Percentiles rank a stretch among this genome's conserved stretches.
phyloP scores from a whole-genome alignment of 2,888 invertebrate species.

The Luperina nickerlii region DNA sequence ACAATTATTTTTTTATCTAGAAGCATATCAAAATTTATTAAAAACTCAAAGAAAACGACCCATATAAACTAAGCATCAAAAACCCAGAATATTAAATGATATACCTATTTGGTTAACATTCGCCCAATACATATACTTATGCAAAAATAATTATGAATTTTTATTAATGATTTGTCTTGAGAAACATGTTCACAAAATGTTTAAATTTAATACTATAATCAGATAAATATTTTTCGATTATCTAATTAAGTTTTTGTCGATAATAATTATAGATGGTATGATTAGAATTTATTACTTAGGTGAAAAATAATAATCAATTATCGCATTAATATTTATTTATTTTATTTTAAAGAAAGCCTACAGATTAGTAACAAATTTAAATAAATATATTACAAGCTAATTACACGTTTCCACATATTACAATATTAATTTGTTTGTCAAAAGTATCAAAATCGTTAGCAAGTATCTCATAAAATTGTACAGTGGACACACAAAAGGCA shows the following conservation, averaged over 20 bases:
- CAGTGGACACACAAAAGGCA: slow-evolving; percentile 73
- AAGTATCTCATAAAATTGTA: slow-evolving; percentile 45
- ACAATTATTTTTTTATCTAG: neutral
- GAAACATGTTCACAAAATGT: slow-evolving; percentile 21
- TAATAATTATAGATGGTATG: slow-evolving; percentile 1
- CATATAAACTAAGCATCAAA: neutral
- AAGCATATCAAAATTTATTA: slow-evolving; percentile 6
- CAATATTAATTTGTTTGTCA: neutral
- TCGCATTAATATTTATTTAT: neutral
- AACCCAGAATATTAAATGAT: slow-evolving; percentile 1
- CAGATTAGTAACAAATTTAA: neutral
- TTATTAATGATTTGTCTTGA: slow-evolving; percentile 4
- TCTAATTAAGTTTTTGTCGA: neutral
- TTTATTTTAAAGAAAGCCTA: neutral
- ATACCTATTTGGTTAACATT: slow-evolving; percentile 5
- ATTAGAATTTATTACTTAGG: slow-evolving; percentile 5
- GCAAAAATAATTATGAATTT: slow-evolving; percentile 1
- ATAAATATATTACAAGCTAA: neutral
- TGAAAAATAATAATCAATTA: neutral
- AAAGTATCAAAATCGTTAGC: slow-evolving; percentile 74
- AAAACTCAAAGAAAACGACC: slow-evolving; percentile 8
- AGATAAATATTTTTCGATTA: neutral
- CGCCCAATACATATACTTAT: neutral
- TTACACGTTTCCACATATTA: neutral
- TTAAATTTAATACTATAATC: slow-evolving; percentile 27